Conservation (phyloP, 2,797 vertebrate species). For the Phrynocephalus forsythii region DNA sequence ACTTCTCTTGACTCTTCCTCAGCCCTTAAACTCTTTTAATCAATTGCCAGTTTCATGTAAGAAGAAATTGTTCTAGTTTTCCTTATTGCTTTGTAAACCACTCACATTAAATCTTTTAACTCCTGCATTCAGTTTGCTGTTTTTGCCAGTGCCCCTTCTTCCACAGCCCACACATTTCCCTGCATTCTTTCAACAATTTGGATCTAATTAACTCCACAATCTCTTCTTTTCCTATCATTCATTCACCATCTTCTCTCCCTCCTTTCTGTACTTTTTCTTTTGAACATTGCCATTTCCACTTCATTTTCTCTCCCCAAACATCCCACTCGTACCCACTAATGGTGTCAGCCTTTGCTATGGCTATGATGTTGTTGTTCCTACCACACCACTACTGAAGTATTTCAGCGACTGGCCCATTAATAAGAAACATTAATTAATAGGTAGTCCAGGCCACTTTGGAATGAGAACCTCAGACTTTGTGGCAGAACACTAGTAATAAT, state of each 20-base stretch:
- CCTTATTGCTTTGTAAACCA: not conserved
- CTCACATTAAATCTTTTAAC: not conserved
- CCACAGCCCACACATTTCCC: not conserved
- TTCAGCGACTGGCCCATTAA: too few relatives aligned
- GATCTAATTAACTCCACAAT: constrained; percentile 5
- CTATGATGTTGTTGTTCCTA: not conserved
- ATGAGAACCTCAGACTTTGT: too few relatives aligned
- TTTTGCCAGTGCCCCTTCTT: not conserved
- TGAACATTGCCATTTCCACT: constrained; percentile 2
- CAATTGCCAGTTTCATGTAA: constrained; percentile 9
- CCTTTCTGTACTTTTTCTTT: not conserved
- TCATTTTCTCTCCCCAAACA: not conserved
- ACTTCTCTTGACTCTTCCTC: not conserved
- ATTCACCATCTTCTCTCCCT: not conserved
- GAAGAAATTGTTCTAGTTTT: not conserved
- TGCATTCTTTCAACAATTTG: not conserved
- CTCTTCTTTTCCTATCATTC: not conserved
- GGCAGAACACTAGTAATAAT: too few relatives aligned
- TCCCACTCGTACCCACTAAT: not conserved
- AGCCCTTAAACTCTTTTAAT: constrained; percentile 10
- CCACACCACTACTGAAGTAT: not conserved
- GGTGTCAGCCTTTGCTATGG: not conserved
- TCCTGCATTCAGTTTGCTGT: not conserved
- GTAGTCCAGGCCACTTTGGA: too few relatives aligned
- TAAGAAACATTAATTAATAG: too few relatives aligned